These are phyloP conservation scores for Metaphire vulgaris DNA, from an alignment of 1,140 invertebrate species.

Conservation along the genomic window DNA sequence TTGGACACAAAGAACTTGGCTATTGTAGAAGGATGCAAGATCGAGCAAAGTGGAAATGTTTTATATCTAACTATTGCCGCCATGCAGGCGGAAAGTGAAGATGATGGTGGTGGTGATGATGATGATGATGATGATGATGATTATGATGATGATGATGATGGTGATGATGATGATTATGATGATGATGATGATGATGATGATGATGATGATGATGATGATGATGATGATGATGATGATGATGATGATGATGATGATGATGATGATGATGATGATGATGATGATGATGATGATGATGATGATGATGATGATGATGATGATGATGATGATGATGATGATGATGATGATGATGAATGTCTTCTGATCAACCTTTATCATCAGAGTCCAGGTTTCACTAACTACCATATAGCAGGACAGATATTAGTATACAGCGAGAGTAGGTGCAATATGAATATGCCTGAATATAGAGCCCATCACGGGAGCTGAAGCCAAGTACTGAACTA, in stretches of 20 bases:
- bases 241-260: constrained; percentile 2
- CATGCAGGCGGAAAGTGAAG: too few species aligned
- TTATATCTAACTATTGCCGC: too few species aligned
- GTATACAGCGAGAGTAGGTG: too few species aligned
- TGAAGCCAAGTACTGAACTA: too few species aligned
- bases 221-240: constrained; percentile 3
- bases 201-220: constrained; percentile 2
- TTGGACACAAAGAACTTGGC: too few species aligned
- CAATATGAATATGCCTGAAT: too few species aligned
- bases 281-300: not conserved
- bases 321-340: not conserved
- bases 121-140: not conserved
- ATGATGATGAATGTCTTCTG: constrained; percentile 3
- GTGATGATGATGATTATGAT: not conserved
- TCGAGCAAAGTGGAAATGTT: too few species aligned
- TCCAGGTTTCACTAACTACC: too few species aligned
- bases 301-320: not conserved
- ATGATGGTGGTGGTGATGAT: not conserved
- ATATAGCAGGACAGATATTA: too few species aligned
- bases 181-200: constrained; percentile 2
- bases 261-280: not conserved
- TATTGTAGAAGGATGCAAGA: too few species aligned
- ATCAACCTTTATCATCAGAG: too few species aligned
- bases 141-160: not conserved
- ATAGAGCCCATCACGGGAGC: too few species aligned